Base-by-base conservation (phyloP, 2,797 vertebrate genomes). In the Falco berigora region DNA sequence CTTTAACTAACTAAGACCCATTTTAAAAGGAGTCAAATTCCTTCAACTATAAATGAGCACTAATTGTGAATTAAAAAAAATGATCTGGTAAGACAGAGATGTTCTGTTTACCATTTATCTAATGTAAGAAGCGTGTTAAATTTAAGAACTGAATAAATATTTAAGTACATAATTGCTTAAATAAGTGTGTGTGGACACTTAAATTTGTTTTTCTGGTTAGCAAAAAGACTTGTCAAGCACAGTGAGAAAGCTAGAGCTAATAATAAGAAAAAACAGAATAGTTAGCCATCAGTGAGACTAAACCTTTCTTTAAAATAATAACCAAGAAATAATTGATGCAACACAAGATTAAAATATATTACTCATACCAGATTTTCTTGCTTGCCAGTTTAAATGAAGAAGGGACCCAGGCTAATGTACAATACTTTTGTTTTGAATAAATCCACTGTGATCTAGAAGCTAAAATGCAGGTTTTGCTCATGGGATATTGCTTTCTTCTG, bases 111-210 rank as follows among this genome's bases (percentile, higher is more conserved):
- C 84, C 63, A 79, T 82, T 94, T 95, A 92, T 92, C 61, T 92
- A 91, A 95, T 92, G 67, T 85, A 96, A 87, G 91, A 95, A 92
- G 49, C 67, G 59, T 96, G 94, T 90, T 95, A 91, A 94, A 82
- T 69, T 95, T 91, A 84, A 95, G 88, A 77, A 79, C 84, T 91
- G 77, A 91, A 76, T 95, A 95, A 96, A 94, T 96, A 95, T 94
- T 91, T 92, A 92, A 97, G 80, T 63, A 69, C 67, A 88, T 96
- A 97, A 96, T 97, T 97, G 67, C 90, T 95, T 96, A 96, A 96
- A 61, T 86, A 92, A 95, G 40, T 87, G 74, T 44, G 25, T 95
- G 56, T 67, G 88, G 92, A 91, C 90, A 79, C 81, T 95, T 94
- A 88, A 94, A 89, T 92, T 74, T 1, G 2, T 91, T 88, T 90